Conservation (phyloP, 1,140 invertebrate genomes). For the Cecropterus lyciades region DNA sequence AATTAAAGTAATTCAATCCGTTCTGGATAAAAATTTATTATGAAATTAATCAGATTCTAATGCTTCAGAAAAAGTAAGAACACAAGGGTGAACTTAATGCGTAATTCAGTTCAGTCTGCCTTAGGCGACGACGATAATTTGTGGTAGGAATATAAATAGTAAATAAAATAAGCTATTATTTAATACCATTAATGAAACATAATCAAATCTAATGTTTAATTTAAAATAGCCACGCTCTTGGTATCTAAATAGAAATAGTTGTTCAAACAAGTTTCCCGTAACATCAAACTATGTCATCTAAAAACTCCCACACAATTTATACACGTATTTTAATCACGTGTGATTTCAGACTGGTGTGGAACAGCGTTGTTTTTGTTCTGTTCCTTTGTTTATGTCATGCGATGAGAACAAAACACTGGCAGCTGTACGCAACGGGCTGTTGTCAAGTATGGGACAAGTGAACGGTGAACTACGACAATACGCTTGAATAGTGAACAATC, state of each 20-base stretch:
- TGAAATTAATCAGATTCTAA: too few species aligned
- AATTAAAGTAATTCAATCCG: too few species aligned
- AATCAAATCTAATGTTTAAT: too few species aligned
- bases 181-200: too few species aligned
- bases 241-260: neutral
- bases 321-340: constrained; percentile 13
- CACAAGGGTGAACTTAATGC: too few species aligned
- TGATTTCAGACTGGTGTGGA: constrained; percentile 21
- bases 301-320: neutral
- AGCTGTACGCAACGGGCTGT: constrained; percentile 5
- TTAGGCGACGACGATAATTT: too few species aligned
- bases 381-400: constrained; percentile 24
- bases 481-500: constrained; percentile 23
- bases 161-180: too few species aligned
- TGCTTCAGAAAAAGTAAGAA: too few species aligned
- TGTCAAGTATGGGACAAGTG: constrained; percentile 30
- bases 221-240: too few species aligned
- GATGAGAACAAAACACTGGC: constrained; percentile 31
- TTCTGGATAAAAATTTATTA: too few species aligned
- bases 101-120: too few species aligned
- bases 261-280: neutral
- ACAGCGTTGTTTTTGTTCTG: constrained; percentile 33
- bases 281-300: neutral
- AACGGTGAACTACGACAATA: constrained; percentile 21
- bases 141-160: too few species aligned